A percentile compares a stretch with the other conserved stretches of the same genome.
phyloP scores from a whole-genome alignment of 2,797 vertebrate species.

The Periophthalmus magnuspinnatus region DNA sequence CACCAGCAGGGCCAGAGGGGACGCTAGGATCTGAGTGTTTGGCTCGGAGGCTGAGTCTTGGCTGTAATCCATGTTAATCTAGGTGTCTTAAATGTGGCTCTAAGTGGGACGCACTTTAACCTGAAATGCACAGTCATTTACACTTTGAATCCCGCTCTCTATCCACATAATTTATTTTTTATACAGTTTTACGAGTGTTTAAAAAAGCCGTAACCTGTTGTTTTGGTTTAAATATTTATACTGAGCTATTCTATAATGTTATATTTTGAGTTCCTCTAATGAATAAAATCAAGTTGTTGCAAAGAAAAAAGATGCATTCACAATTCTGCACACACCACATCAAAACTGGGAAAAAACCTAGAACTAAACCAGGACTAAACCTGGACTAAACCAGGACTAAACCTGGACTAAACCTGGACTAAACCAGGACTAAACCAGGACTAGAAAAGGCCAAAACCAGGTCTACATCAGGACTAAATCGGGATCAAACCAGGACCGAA shows the following conservation, averaged over 20 bases:
- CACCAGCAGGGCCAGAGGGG: slow-evolving; percentile 24
- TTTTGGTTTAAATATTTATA: neutral
- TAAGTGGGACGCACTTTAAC: slow-evolving; percentile 69
- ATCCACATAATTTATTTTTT: neutral
- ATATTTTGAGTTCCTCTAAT: neutral
- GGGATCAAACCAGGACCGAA: neutral
- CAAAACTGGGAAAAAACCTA: neutral
- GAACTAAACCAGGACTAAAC: neutral
- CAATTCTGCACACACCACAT: neutral
- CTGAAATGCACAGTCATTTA: slow-evolving; percentile 56
- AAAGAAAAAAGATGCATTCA: neutral
- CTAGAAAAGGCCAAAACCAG: neutral
- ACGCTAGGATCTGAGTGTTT: slow-evolving; percentile 56
- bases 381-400: neutral
- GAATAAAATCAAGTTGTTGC: neutral
- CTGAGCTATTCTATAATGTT: too few relatives aligned
- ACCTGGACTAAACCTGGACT: neutral
- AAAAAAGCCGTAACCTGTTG: neutral
- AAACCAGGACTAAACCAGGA: neutral
- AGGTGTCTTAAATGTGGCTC: slow-evolving; percentile 72
- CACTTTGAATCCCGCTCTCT: slow-evolving; percentile 31
- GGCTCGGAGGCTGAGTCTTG: slow-evolving; percentile 62
- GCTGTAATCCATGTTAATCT: slow-evolving; percentile 79
- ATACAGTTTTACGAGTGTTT: neutral
- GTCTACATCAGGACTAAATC: neutral